Percentiles rank a stretch among this genome's conserved stretches.
Evolutionary conservation across 2,888 invertebrate genomes (phyloP).

Genomic region (Gortyna flavago): DNA sequence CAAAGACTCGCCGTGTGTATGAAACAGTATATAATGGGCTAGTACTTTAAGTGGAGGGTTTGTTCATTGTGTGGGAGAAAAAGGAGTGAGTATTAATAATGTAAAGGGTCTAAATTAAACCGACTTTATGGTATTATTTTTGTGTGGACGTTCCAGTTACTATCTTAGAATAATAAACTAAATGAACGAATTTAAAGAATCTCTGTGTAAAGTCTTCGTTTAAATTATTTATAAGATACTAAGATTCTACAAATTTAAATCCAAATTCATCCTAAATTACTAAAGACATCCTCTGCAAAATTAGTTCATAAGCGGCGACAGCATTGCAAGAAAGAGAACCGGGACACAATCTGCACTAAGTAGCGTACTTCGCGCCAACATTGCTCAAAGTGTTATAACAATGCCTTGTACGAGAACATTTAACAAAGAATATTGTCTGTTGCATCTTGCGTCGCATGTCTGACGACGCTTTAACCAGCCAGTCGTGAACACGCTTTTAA

Average conservation of each 20-base stretch:
- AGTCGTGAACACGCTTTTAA: conserved; percentile 51
- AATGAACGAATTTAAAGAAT: background rate
- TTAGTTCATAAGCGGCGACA: background rate
- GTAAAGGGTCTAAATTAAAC: conserved; percentile 8
- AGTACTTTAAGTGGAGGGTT: conserved; percentile 22
- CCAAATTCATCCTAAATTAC: background rate
- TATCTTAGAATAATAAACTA: background rate
- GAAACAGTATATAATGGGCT: conserved; percentile 43
- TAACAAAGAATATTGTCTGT: conserved; percentile 47
- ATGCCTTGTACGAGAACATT: conserved; percentile 31
- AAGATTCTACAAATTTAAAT: background rate
- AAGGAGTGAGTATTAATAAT: conserved; percentile 29
- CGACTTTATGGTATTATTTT: background rate
- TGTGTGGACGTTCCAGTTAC: background rate
- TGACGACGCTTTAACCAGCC: conserved; percentile 11
- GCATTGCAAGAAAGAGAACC: background rate
- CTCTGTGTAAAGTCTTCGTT: too few species aligned
- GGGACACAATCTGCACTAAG: conserved; percentile 24
- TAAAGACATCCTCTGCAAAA: background rate
- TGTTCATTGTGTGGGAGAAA: conserved; percentile 28
- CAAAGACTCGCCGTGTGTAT: conserved; percentile 42
- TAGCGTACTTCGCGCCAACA: conserved; percentile 23
- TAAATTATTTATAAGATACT: background rate
- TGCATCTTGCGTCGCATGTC: conserved; percentile 14
- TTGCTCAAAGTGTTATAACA: conserved; percentile 42